These are phyloP conservation scores for Ovibos moschatus DNA, from an alignment of 2,113 vertebrate genomes.

Conservation along the genomic window DNA sequence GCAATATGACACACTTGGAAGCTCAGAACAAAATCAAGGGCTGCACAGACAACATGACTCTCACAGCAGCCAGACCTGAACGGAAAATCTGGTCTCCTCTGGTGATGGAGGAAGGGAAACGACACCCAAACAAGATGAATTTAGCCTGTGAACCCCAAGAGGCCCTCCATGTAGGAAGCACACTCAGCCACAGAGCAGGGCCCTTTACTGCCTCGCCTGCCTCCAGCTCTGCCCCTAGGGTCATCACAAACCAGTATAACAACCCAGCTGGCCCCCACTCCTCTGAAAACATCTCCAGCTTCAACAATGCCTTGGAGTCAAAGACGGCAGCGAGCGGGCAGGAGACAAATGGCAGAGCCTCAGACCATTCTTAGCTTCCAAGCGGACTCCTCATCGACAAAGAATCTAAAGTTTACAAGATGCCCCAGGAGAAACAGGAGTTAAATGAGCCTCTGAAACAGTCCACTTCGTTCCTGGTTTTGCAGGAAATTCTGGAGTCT, in stretches of 20 bases:
- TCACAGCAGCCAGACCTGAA: constrained; percentile 86
- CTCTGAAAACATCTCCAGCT: constrained; percentile 92
- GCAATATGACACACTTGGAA: constrained; percentile 95
- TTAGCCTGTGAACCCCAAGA: not conserved
- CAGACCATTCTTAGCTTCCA: constrained; percentile 77
- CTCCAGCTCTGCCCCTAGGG: constrained; percentile 82
- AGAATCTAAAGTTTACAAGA: constrained; percentile 96
- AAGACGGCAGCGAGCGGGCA: constrained; percentile 77
- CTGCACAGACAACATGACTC: constrained; percentile 90
- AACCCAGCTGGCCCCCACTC: constrained; percentile 94
- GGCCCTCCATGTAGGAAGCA: constrained; percentile 88
- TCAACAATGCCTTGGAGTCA: constrained; percentile 89
- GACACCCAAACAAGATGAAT: not conserved
- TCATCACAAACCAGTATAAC: constrained; percentile 96
- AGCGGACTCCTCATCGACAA: constrained; percentile 73
- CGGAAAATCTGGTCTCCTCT: not conserved
- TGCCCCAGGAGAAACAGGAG: constrained; percentile 97
- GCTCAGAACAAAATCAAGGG: constrained; percentile 98
- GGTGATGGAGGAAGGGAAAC: not conserved
- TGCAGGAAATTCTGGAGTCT: constrained; percentile 95
- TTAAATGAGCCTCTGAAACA: constrained; percentile 91
- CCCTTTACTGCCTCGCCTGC: constrained; percentile 86
- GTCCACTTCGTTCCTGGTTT: constrained; percentile 92
- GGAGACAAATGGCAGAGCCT: constrained; percentile 78
- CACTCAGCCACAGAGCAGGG: constrained; percentile 95